These are phyloP conservation scores for Andrena hattorfiana DNA, from an alignment of 2,888 invertebrate species.

Conservation along the genomic window DNA sequence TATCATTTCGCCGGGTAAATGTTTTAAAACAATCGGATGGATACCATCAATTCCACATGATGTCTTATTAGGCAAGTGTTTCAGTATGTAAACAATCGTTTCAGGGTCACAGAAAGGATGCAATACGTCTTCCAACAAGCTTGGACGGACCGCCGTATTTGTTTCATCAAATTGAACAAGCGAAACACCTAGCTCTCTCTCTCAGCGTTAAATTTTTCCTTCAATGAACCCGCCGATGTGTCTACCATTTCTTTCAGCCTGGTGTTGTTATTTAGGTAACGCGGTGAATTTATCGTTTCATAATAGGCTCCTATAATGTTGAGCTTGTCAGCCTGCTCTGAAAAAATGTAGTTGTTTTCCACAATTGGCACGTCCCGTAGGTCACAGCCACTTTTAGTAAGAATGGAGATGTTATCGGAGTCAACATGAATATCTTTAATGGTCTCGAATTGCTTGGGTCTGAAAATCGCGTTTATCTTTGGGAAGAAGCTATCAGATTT, in stretches of 20 bases:
- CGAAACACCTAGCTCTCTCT: neutral
- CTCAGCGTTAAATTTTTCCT: too few species aligned
- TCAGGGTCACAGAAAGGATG: neutral
- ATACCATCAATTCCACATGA: neutral
- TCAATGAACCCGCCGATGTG: neutral
- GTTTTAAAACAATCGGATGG: neutral
- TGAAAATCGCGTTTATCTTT: neutral
- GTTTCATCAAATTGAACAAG: neutral
- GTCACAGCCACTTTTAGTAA: neutral
- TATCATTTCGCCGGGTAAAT: neutral
- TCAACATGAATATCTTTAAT: neutral
- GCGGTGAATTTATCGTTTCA: neutral
- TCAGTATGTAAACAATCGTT: neutral
- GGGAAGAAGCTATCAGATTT: constrained; percentile 2
- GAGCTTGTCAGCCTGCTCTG: neutral
- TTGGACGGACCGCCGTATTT: neutral
- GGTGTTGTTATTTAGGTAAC: neutral
- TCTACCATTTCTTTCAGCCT: neutral
- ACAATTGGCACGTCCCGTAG: neutral
- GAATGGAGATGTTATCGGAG: neutral
- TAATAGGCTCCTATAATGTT: neutral
- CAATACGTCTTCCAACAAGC: neutral
- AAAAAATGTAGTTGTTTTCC: neutral
- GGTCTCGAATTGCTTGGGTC: neutral
- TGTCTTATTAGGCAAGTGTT: too few species aligned